phyloP scores from a whole-genome alignment of 30 jellyfish, hydroid and myxozoan genomes.

The Clytia hemisphaerica region DNA sequence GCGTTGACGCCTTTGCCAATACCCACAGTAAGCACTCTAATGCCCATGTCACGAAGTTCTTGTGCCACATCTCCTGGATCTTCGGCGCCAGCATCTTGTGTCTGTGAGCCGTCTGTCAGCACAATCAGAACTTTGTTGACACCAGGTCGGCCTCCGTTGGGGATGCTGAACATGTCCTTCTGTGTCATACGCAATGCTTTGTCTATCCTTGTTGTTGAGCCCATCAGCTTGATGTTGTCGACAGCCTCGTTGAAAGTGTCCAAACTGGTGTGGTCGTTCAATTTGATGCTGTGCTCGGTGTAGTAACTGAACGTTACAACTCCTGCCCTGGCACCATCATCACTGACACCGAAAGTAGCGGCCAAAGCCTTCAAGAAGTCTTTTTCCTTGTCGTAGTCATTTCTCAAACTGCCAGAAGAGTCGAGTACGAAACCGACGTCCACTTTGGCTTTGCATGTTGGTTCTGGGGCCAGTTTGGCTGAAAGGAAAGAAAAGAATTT shows the following conservation, averaged over 20 bases:
- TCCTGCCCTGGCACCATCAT: constrained; percentile 72
- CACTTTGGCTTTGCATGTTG: constrained; percentile 44
- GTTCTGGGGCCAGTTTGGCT: constrained; percentile 24
- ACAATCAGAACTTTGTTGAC: constrained; percentile 48
- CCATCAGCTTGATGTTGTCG: constrained; percentile 59
- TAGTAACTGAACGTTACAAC: constrained; percentile 62
- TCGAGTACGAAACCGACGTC: constrained; percentile 78
- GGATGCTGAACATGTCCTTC: constrained; percentile 35
- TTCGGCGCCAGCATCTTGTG: constrained; percentile 58
- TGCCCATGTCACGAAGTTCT: constrained; percentile 47
- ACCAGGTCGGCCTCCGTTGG: constrained; percentile 54
- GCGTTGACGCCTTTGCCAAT: constrained; percentile 59
- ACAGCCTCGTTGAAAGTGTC: constrained; percentile 54
- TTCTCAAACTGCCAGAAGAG: constrained; percentile 70
- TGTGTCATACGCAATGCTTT: constrained; percentile 55
- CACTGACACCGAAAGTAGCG: constrained; percentile 38
- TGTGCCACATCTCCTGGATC: constrained; percentile 77
- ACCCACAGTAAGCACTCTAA: constrained; percentile 49
- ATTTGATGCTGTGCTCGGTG: constrained; percentile 61
- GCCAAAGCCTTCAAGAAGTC: constrained; percentile 64
- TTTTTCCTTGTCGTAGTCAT: constrained; percentile 67
- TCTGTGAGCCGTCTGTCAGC: constrained; percentile 87
- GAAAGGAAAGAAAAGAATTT: background rate
- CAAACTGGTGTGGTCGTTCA: constrained; percentile 28
- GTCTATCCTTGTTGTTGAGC: constrained; percentile 77